Evolutionary conservation across 2,888 invertebrate genomes (phyloP).

Genomic region (Meloe dianella): DNA sequence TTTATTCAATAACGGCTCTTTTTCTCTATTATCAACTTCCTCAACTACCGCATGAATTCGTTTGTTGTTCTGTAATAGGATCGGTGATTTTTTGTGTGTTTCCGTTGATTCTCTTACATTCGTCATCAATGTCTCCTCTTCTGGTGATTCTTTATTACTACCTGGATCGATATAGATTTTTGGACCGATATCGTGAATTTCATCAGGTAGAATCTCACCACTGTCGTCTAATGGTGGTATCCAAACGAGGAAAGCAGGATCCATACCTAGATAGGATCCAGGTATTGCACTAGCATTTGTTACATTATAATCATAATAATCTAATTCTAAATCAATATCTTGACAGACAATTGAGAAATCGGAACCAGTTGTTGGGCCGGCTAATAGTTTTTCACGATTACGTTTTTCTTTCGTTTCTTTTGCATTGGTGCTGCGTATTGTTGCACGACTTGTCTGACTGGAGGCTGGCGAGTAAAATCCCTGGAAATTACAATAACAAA

Average conservation of each 20-base stretch:
- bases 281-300: conserved; percentile 83
- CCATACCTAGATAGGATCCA: conserved; percentile 87
- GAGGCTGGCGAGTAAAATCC: conserved; percentile 76
- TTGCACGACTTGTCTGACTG: conserved; percentile 71
- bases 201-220: conserved; percentile 69
- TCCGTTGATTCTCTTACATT: conserved; percentile 41
- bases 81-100: conserved; percentile 41
- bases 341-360: conserved; percentile 78
- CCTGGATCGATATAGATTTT: conserved; percentile 64
- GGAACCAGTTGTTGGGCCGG: conserved; percentile 67
- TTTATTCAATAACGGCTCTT: conserved; percentile 44
- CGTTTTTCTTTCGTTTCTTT: conserved; percentile 81
- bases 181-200: conserved; percentile 57
- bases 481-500: conserved; percentile 57
- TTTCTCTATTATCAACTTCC: conserved; percentile 38
- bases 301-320: conserved; percentile 90
- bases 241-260: conserved; percentile 87
- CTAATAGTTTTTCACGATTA: conserved; percentile 73
- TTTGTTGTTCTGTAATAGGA: conserved; percentile 41
- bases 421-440: conserved; percentile 68
- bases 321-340: conserved; percentile 80
- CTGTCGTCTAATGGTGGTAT: conserved; percentile 79
- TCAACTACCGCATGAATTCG: conserved; percentile 43
- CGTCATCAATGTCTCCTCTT: conserved; percentile 63
- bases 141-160: conserved; percentile 72